A percentile compares a stretch with the other conserved stretches of the same genome.
Evolutionary conservation across 2,113 vertebrate genomes (phyloP).

Genomic region (human): DNA sequence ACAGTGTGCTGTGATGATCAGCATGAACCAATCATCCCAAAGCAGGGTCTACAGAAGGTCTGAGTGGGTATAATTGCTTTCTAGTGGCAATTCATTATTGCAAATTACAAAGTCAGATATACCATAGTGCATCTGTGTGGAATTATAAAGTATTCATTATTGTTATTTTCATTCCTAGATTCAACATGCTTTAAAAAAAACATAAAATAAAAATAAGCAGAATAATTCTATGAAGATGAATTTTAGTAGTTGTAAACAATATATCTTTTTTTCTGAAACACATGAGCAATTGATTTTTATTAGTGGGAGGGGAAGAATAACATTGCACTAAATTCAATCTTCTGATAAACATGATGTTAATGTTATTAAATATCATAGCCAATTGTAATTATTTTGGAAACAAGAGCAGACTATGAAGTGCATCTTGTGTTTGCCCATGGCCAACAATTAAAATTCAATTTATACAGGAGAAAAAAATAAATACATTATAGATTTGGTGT

Average conservation of each 20-base stretch:
- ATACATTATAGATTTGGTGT: not conserved
- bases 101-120: not conserved
- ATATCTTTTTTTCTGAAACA: not conserved
- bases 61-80: not conserved
- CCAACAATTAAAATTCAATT: not conserved
- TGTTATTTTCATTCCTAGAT: not conserved
- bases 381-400: constrained; percentile 32
- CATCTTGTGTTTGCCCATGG: not conserved
- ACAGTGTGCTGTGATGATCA: not conserved
- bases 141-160: not conserved
- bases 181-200: not conserved
- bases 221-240: not conserved
- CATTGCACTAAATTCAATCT: not conserved
- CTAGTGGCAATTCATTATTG: not conserved
- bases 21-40: not conserved
- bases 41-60: not conserved
- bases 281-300: not conserved
- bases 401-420: not conserved
- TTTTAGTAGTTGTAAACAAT: not conserved
- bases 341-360: not conserved
- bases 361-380: not conserved
- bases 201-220: not conserved
- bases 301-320: not conserved
- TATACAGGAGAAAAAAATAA: not conserved
- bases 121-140: not conserved